A percentile compares a stretch with the other conserved stretches of the same genome.
These are phyloP conservation scores for Saxidomus purpurata DNA, from an alignment of 1,140 invertebrate genomes.

Conservation along the genomic window DNA sequence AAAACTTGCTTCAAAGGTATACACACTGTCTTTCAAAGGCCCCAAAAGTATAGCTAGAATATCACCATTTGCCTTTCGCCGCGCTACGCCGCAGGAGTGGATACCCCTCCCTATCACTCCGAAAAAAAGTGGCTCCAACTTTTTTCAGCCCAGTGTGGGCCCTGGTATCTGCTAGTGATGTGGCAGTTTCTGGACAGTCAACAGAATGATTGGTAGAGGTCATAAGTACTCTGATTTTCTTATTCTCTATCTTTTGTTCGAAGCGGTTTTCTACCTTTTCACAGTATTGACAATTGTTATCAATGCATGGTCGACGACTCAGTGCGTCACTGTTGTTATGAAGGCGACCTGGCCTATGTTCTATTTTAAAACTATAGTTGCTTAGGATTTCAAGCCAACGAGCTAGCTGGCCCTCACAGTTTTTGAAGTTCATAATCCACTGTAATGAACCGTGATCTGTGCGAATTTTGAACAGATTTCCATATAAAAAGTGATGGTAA, in stretches of 20 bases:
- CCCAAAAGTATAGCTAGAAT: too few relatives aligned
- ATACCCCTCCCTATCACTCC: too few relatives aligned
- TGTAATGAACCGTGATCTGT: constrained; percentile 55
- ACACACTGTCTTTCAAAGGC: too few relatives aligned
- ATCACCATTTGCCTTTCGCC: too few relatives aligned
- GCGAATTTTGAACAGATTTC: constrained; percentile 32
- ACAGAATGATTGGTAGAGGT: too few relatives aligned
- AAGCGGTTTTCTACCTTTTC: not conserved
- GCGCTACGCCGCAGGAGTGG: too few relatives aligned
- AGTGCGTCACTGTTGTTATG: constrained; percentile 55
- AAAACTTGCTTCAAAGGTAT: too few relatives aligned
- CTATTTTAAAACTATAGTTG: constrained; percentile 47
- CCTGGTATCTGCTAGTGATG: too few relatives aligned
- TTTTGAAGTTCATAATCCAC: not conserved
- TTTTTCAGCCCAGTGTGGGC: too few relatives aligned
- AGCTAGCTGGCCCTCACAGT: constrained; percentile 37
- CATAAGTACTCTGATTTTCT: too few relatives aligned
- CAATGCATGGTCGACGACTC: constrained; percentile 23
- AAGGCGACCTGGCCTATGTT: constrained; percentile 39
- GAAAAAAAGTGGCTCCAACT: too few relatives aligned
- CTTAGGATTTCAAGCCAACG: constrained; percentile 56
- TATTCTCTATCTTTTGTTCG: not conserved
- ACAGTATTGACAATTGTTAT: not conserved
- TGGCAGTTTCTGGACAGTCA: too few relatives aligned
- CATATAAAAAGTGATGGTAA: constrained; percentile 48